These are phyloP conservation scores for Tolypeutes matacus DNA, from an alignment of 2,797 vertebrate genomes.

Conservation along the genomic window DNA sequence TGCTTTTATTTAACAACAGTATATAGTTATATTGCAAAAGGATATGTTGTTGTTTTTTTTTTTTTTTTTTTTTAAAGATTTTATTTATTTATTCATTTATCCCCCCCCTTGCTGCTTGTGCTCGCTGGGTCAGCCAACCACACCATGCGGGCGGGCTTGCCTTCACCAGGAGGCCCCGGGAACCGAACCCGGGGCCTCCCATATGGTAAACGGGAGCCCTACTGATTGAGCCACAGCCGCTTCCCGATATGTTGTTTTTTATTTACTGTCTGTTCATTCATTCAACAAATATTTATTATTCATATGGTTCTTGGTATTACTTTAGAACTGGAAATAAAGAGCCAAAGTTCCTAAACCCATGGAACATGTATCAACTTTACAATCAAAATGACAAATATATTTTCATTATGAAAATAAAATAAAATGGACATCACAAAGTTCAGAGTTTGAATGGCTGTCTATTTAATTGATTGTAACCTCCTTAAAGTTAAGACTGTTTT, in stretches of 20 bases:
- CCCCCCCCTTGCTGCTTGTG: too few species aligned
- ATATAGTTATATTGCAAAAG: constrained; percentile 29
- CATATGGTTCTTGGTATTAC: neutral
- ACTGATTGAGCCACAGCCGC: too few species aligned
- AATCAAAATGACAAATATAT: constrained; percentile 10
- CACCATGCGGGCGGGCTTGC: too few species aligned
- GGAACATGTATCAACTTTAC: neutral
- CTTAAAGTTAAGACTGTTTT: constrained; percentile 31
- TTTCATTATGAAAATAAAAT: constrained; percentile 5
- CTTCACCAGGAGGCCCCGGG: too few species aligned
- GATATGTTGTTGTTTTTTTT: neutral
- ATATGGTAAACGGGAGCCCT: too few species aligned
- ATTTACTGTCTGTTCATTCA: constrained; percentile 57
- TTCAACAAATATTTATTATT: constrained; percentile 50
- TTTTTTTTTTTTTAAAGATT: too few species aligned
- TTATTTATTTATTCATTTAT: too few species aligned
- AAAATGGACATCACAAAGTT: neutral
- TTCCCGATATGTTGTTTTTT: too few species aligned
- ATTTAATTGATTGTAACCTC: neutral
- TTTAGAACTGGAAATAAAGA: constrained; percentile 2
- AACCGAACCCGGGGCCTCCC: too few species aligned
- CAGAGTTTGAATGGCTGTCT: neutral
- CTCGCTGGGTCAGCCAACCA: too few species aligned
- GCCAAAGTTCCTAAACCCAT: neutral
- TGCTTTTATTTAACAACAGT: constrained; percentile 15